Conservation (phyloP, 2,797 vertebrate genomes). For the Melanotaenia pygmaea region DNA sequence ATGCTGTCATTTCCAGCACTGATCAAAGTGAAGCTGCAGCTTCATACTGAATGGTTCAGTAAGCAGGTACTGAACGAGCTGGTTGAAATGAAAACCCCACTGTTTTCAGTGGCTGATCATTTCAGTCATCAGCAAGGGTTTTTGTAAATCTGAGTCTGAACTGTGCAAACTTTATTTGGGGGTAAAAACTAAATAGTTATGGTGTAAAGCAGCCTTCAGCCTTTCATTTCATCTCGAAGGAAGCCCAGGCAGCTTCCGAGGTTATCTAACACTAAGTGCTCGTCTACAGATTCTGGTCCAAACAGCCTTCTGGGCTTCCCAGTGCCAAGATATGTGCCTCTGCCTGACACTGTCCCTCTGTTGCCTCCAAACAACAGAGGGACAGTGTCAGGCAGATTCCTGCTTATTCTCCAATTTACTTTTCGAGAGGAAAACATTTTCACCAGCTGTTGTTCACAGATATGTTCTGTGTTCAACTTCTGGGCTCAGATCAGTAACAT, state of each 20-base stretch:
- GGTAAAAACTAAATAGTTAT: neutral
- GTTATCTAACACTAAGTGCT: constrained; percentile 50
- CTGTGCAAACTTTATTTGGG: neutral
- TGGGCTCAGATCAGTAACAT: constrained; percentile 2
- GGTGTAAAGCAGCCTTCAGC: constrained; percentile 2
- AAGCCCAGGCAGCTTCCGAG: constrained; percentile 30
- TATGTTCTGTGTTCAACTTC: neutral
- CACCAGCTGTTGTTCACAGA: neutral
- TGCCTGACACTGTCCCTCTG: no score
- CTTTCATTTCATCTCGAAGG: constrained; percentile 14
- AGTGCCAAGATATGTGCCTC: no score
- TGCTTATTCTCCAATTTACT: constrained; percentile 21
- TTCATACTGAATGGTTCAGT: constrained; percentile 5
- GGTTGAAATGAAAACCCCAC: neutral
- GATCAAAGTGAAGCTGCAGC: neutral
- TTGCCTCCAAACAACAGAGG: constrained; percentile 27
- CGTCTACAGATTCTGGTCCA: constrained; percentile 28
- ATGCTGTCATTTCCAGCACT: constrained; percentile 9
- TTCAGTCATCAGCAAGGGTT: neutral
- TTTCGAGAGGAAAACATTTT: constrained; percentile 11
- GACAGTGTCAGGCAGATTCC: constrained; percentile 18
- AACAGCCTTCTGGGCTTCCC: constrained; percentile 20
- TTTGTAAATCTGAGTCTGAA: neutral
- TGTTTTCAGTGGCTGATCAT: neutral
- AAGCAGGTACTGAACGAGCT: constrained; percentile 10